Evolutionary conservation across 2,113 vertebrate species (phyloP).

Genomic region (Callocephalon fimbriatum): DNA sequence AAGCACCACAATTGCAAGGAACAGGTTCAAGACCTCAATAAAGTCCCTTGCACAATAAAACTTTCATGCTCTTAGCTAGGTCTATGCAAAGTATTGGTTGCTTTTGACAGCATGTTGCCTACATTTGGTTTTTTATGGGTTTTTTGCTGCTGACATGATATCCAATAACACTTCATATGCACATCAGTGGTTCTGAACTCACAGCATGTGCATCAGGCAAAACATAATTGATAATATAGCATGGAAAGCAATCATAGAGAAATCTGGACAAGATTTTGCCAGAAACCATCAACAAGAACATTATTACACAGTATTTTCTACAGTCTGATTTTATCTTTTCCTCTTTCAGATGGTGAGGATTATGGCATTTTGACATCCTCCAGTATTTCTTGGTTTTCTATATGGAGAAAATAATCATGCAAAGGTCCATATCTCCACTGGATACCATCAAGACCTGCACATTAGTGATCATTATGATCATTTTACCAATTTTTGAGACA

Average conservation of each 20-base stretch:
- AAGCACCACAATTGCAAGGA: background rate
- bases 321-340: background rate
- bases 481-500: background rate
- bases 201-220: background rate
- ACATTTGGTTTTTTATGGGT: background rate
- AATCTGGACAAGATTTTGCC: background rate
- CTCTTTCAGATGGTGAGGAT: background rate
- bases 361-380: background rate
- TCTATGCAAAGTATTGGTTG: background rate
- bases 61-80: background rate
- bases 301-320: background rate
- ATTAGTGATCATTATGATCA: background rate
- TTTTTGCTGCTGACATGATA: background rate
- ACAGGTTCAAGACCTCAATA: background rate
- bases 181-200: background rate
- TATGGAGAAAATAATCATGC: background rate
- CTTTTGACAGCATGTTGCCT: background rate
- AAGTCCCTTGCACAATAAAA: background rate
- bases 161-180: background rate
- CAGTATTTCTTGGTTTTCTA: background rate
- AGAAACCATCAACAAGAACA: background rate
- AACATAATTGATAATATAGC: background rate
- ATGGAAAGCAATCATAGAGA: background rate
- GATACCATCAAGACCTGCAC: background rate
- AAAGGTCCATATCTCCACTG: background rate